phyloP scores from a whole-genome alignment of 2,113 vertebrate genomes.

The Apus apus region DNA sequence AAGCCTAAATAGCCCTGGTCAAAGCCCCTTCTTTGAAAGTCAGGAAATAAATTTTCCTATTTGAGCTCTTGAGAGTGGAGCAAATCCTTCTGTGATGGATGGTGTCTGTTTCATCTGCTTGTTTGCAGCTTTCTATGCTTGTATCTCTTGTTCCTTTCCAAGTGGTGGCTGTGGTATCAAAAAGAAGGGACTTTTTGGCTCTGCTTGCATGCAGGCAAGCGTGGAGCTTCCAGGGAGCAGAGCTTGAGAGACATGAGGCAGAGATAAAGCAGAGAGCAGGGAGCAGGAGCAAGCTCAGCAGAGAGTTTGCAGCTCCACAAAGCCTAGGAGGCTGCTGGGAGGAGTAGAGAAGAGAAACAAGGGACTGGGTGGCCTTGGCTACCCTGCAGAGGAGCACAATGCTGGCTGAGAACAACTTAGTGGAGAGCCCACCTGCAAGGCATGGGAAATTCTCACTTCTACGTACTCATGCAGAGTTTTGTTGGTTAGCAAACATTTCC shows the following conservation, averaged over 20 bases:
- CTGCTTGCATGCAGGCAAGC: background rate
- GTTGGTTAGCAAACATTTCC: background rate
- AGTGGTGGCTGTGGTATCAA: background rate
- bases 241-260: background rate
- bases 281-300: background rate
- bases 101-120: background rate
- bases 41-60: background rate
- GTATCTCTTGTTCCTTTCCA: background rate
- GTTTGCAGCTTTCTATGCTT: background rate
- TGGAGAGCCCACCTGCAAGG: background rate
- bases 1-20: background rate
- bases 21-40: background rate
- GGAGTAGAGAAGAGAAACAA: background rate
- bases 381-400: background rate
- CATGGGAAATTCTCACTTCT: background rate
- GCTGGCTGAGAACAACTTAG: background rate
- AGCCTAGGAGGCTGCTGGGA: background rate
- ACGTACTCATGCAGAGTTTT: background rate
- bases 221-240: background rate
- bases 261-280: background rate
- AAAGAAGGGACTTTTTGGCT: background rate
- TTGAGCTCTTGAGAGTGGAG: background rate
- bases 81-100: background rate
- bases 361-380: rapidly evolving
- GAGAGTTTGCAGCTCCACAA: background rate